phyloP scores from a whole-genome alignment of 2,888 invertebrate genomes.

The Erannis defoliaria region DNA sequence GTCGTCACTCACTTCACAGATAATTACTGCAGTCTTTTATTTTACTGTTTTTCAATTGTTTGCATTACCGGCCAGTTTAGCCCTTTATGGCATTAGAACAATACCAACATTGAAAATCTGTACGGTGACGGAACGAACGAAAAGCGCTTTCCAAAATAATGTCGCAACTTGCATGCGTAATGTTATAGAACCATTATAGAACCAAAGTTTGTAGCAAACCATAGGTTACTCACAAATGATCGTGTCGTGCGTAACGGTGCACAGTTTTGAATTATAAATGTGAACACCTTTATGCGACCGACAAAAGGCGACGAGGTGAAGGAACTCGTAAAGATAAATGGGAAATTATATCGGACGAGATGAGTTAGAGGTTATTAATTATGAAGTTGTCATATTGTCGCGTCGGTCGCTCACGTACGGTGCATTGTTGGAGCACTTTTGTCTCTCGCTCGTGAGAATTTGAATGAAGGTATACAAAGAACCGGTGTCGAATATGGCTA shows the following conservation, averaged over 20 bases:
- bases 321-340: conserved; percentile 82
- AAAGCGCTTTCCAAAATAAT: conserved; percentile 48
- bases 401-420: conserved; percentile 73
- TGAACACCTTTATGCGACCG: conserved; percentile 75
- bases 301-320: conserved; percentile 80
- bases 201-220: conserved; percentile 25
- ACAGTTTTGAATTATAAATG: conserved; percentile 79
- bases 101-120: conserved; percentile 37
- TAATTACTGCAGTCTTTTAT: conserved; percentile 14
- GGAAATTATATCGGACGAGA: conserved; percentile 83
- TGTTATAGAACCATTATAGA: conserved; percentile 16
- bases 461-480: conserved; percentile 70
- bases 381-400: conserved; percentile 83
- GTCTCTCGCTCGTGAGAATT: conserved; percentile 82
- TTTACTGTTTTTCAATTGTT: conserved; percentile 22
- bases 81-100: conserved; percentile 33
- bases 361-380: conserved; percentile 85
- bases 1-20: conserved; percentile 7
- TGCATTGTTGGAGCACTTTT: conserved; percentile 73
- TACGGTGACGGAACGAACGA: conserved; percentile 35
- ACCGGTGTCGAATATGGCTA: conserved; percentile 62
- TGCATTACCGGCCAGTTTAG: conserved; percentile 20
- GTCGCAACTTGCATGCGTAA: conserved; percentile 43
- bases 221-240: conserved; percentile 65
- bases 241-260: conserved; percentile 82